A percentile compares a stretch with the other conserved stretches of the same genome.
Conservation (phyloP, 1,140 invertebrate species). For the Drosophila orosa region DNA sequence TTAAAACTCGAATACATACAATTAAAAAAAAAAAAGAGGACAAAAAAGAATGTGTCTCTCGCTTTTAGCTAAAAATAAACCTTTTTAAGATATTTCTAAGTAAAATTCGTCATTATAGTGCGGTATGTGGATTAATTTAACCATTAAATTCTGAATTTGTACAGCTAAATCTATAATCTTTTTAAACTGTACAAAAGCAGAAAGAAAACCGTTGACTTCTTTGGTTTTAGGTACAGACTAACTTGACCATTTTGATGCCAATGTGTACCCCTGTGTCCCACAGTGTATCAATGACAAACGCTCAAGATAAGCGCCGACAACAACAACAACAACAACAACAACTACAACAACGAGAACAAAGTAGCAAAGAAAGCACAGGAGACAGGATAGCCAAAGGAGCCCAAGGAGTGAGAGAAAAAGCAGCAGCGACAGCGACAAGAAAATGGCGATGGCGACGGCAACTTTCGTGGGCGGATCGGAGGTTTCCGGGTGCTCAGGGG, state of each 20-base stretch:
- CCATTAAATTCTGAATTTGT: no score
- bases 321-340: slow-evolving; percentile 26
- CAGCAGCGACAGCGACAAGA: slow-evolving; percentile 19
- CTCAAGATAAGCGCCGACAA: slow-evolving; percentile 38
- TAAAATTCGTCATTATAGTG: no score
- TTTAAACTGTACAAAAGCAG: no score
- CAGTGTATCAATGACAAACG: slow-evolving; percentile 41
- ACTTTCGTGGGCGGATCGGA: slow-evolving; percentile 10
- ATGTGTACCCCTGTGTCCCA: not conserved
- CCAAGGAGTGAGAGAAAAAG: not conserved
- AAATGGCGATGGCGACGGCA: slow-evolving; percentile 14
- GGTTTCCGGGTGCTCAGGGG: not conserved
- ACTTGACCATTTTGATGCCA: not conserved
- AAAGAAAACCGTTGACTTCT: no score
- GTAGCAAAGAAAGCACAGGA: slow-evolving; percentile 30
- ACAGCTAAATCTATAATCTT: no score
- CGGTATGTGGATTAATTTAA: no score
- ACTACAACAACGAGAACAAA: slow-evolving; percentile 15
- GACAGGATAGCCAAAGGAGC: slow-evolving; percentile 9
- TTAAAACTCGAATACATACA: no score
- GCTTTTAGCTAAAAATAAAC: no score
- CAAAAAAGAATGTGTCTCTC: no score
- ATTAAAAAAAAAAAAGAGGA: no score
- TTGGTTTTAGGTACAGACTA: not conserved
- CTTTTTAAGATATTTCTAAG: no score